Conservation (phyloP, 2,113 vertebrate genomes). For the Phasianus colchicus region DNA sequence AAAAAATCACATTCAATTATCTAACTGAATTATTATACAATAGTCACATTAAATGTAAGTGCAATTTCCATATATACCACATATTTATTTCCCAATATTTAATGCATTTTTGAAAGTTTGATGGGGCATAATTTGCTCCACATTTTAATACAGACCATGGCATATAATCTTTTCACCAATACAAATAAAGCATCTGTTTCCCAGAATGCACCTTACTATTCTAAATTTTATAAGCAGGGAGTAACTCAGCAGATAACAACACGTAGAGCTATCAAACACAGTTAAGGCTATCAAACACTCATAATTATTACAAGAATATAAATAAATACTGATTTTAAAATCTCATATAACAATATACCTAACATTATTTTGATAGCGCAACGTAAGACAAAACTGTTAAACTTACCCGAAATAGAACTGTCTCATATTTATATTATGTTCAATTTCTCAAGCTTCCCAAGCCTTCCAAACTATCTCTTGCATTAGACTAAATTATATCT, state of each 20-base stretch:
- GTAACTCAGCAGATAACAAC: not conserved
- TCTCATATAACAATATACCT: not conserved
- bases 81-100: conserved; percentile 12
- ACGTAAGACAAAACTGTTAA: not conserved
- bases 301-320: not conserved
- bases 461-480: not conserved
- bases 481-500: not conserved
- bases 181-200: conserved; percentile 35
- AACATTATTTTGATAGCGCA: not conserved
- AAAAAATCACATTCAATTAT: not conserved
- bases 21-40: not conserved
- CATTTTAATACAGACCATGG: not conserved
- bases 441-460: not conserved
- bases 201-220: not conserved
- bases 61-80: not conserved
- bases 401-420: not conserved
- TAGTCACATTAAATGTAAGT: not conserved
- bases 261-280: not conserved
- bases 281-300: conserved; percentile 18
- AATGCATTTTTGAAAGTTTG: not conserved
- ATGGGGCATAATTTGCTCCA: not conserved
- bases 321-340: not conserved
- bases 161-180: conserved; percentile 46
- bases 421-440: not conserved
- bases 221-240: not conserved